Percentiles rank a stretch among this genome's conserved stretches.
Conservation (phyloP, 2,797 vertebrate genomes). For the Gambusia yucatana region DNA sequence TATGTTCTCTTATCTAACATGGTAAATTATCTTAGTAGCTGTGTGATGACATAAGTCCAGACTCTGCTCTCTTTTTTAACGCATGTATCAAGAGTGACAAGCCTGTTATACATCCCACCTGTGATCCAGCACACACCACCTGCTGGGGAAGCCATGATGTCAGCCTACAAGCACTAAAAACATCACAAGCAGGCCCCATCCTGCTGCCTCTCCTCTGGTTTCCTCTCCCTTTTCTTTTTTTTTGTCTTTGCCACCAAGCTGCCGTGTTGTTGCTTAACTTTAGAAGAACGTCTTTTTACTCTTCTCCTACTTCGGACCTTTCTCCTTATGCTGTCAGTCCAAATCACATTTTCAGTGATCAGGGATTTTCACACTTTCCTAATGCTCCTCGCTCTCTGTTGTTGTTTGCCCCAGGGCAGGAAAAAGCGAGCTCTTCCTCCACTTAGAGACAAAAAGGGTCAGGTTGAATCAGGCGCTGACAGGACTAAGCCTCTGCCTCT, state of each 20-base stretch:
- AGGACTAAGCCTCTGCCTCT: constrained; percentile 77
- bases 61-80: background rate
- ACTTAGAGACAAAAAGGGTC: constrained; percentile 74
- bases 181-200: constrained; percentile 72
- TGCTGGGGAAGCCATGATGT: constrained; percentile 70
- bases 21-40: background rate
- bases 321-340: constrained; percentile 13
- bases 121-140: constrained; percentile 62
- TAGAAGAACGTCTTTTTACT: constrained; percentile 3
- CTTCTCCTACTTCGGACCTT: background rate
- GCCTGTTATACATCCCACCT: constrained; percentile 55
- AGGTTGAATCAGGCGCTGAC: constrained; percentile 84
- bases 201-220: constrained; percentile 41
- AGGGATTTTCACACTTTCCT: constrained; percentile 54
- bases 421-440: constrained; percentile 81
- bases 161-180: constrained; percentile 63
- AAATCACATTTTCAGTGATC: constrained; percentile 21
- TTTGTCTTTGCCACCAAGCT: background rate
- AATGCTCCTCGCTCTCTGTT: constrained; percentile 31
- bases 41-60: background rate
- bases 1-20: background rate
- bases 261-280: constrained; percentile 9
- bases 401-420: constrained; percentile 77
- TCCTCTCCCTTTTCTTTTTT: constrained; percentile 22
- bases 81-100: constrained; percentile 37